phyloP scores from a whole-genome alignment of 2,888 invertebrate species.

The Drosophila parthenogenetica region DNA sequence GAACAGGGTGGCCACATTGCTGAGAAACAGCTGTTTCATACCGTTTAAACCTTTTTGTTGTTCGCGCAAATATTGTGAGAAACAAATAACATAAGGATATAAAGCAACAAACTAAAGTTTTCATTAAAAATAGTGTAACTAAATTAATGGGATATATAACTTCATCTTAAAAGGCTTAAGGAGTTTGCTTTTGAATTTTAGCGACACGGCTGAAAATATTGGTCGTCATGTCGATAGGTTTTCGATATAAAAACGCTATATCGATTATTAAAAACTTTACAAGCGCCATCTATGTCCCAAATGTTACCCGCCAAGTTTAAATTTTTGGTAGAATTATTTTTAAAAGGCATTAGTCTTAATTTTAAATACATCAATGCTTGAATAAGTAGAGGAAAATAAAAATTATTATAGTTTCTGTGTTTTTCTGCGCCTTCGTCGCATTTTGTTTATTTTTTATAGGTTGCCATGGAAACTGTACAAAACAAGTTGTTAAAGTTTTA shows the following conservation, averaged over 20 bases:
- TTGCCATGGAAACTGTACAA: slow-evolving; percentile 37
- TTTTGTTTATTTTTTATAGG: slow-evolving; percentile 8
- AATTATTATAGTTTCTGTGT: too few species aligned
- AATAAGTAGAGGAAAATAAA: too few species aligned
- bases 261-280: background rate
- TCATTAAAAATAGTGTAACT: too few species aligned
- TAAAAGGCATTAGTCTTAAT: too few species aligned
- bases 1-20: background rate
- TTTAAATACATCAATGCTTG: too few species aligned
- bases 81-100: slow-evolving; percentile 47
- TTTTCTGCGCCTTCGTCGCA: slow-evolving; percentile 10
- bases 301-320: background rate
- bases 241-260: too few species aligned
- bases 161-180: too few species aligned
- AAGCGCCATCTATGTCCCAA: slow-evolving; percentile 36
- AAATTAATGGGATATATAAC: too few species aligned
- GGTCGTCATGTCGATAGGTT: too few species aligned
- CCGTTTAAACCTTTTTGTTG: too few species aligned
- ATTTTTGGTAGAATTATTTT: background rate
- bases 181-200: too few species aligned
- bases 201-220: too few species aligned
- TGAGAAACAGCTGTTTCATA: background rate
- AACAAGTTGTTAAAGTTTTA: background rate
- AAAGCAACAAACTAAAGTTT: slow-evolving; percentile 22
- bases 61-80: slow-evolving; percentile 16